A percentile compares a stretch with the other conserved stretches of the same genome.
phyloP scores from a whole-genome alignment of 92 coral and sea anemone species.

The Porites divaricata region DNA sequence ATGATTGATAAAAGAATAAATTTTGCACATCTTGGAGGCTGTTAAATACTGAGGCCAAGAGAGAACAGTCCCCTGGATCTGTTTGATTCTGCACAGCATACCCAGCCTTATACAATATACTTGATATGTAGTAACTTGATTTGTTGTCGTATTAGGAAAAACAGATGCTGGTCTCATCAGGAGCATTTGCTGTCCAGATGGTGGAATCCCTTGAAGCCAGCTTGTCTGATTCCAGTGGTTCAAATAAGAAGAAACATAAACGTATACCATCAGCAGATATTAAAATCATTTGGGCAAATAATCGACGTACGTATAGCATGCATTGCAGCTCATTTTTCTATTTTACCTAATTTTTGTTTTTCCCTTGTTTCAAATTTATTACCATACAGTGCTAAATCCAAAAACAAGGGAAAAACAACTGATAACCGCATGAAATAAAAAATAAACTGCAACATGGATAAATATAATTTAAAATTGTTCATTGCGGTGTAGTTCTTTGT shows the following conservation, averaged over 20 bases:
- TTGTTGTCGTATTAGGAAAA: not conserved
- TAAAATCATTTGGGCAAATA: slow-evolving; percentile 88
- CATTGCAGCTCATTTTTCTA: no score
- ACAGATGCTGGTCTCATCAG: slow-evolving; percentile 7
- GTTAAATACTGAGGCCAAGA: not conserved
- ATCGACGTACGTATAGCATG: slow-evolving; percentile 61
- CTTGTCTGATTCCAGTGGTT: not conserved
- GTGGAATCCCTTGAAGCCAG: slow-evolving; percentile 25
- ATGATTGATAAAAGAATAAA: no score
- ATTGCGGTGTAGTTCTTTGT: no score
- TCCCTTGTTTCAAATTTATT: no score
- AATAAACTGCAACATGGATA: no score
- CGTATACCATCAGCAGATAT: slow-evolving; percentile 52
- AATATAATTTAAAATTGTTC: no score
- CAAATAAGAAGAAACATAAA: slow-evolving; percentile 39
- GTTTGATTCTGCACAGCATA: no score
- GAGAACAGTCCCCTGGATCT: not conserved
- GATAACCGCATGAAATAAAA: no score
- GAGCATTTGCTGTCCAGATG: slow-evolving; percentile 29
- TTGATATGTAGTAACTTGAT: no score
- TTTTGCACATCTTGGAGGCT: not conserved
- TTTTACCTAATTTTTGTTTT: no score
- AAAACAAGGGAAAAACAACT: no score
- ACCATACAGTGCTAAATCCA: no score
- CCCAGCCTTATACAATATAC: not conserved